Evolutionary conservation across 2,797 vertebrate species (phyloP).

Genomic region (Poeciliopsis infans): DNA sequence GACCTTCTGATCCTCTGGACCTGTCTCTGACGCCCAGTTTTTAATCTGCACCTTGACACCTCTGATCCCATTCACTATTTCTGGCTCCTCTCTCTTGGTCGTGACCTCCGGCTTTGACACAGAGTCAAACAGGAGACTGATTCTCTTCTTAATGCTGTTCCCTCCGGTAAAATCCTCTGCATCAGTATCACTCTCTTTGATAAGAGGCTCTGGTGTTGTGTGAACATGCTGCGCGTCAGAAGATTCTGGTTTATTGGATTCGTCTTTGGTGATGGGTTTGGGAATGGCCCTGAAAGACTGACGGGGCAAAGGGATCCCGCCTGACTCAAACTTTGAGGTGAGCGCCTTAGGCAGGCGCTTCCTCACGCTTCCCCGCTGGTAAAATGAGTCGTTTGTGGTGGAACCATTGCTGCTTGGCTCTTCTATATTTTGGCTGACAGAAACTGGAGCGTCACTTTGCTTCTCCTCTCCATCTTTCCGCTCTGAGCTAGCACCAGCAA

Average conservation of each 20-base stretch:
- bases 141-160: conserved; percentile 78
- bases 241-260: conserved; percentile 4
- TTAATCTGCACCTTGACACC: conserved; percentile 86
- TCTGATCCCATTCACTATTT: conserved; percentile 27
- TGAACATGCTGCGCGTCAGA: conserved; percentile 20
- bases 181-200: conserved; percentile 28
- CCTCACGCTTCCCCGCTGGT: conserved; percentile 65
- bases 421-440: conserved; percentile 23
- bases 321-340: conserved; percentile 85
- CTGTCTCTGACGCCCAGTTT: conserved; percentile 77
- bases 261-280: conserved; percentile 39
- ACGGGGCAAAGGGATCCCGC: conserved; percentile 56
- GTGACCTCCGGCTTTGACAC: conserved; percentile 62
- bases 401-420: conserved; percentile 19
- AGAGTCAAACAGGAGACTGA: conserved; percentile 77
- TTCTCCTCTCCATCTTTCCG: conserved; percentile 22
- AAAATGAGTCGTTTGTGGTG: conserved; percentile 27
- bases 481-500: conserved; percentile 19
- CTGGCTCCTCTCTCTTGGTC: conserved; percentile 59
- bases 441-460: conserved; percentile 9
- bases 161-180: conserved; percentile 53
- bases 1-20: conserved; percentile 31
- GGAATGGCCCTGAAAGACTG: conserved; percentile 16
- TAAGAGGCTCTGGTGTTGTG: conserved; percentile 24
- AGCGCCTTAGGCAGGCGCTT: conserved; percentile 85